Percentiles rank a stretch among this genome's conserved stretches.
These are phyloP conservation scores for Pelosia muscerda DNA, from an alignment of 2,888 invertebrate species.

Conservation along the genomic window DNA sequence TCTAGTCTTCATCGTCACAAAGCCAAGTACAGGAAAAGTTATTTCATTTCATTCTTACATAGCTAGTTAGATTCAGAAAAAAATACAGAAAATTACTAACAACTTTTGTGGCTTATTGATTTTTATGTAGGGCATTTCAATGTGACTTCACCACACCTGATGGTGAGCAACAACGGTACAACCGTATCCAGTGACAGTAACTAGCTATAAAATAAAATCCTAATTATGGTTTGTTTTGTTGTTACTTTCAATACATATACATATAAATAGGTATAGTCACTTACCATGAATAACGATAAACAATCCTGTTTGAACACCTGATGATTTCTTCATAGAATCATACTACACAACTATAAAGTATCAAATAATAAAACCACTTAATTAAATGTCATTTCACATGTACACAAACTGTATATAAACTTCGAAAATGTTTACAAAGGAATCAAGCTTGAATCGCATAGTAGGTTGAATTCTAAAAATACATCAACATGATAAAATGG, in stretches of 20 bases:
- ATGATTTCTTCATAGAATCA: slow-evolving; percentile 67
- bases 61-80: not conserved
- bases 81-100: not conserved
- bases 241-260: not conserved
- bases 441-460: slow-evolving; percentile 75
- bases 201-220: not conserved
- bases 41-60: no score
- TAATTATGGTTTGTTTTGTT: not conserved
- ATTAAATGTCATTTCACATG: slow-evolving; percentile 48
- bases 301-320: slow-evolving; percentile 59
- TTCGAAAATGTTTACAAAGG: slow-evolving; percentile 76
- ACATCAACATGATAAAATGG: slow-evolving; percentile 82
- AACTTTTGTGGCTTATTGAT: not conserved
- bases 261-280: slow-evolving; percentile 46
- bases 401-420: slow-evolving; percentile 53
- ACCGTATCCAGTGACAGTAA: not conserved
- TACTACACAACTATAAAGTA: slow-evolving; percentile 54
- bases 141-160: no score
- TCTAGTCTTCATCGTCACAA: no score
- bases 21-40: no score
- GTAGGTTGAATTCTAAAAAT: slow-evolving; percentile 81
- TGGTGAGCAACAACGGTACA: not conserved
- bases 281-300: slow-evolving; percentile 76
- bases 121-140: no score
- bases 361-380: slow-evolving; percentile 56